These are phyloP conservation scores for Macropus fuliginosus DNA, from an alignment of 2,797 vertebrate species.

Conservation along the genomic window DNA sequence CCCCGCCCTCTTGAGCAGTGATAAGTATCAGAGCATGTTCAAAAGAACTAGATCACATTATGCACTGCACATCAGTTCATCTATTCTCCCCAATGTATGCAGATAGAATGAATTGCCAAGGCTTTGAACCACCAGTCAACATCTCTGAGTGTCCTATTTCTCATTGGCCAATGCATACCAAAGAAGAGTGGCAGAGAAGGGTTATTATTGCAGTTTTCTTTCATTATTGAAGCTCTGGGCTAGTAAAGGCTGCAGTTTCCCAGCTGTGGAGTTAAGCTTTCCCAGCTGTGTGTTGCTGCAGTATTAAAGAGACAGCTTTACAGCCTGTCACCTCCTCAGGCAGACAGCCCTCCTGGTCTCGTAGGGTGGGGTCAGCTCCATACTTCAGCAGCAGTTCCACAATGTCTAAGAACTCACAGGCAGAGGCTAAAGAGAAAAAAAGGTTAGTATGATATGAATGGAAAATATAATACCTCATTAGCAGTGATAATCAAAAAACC, in stretches of 20 bases:
- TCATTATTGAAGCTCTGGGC: neutral
- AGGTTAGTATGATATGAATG: slow-evolving; percentile 21
- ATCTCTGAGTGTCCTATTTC: slow-evolving; percentile 59
- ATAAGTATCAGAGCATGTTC: slow-evolving; percentile 71
- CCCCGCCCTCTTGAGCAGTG: slow-evolving; percentile 50
- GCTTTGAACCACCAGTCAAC: slow-evolving; percentile 56
- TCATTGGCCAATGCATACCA: slow-evolving; percentile 49
- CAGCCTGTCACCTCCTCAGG: slow-evolving; percentile 96
- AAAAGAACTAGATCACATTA: slow-evolving; percentile 70
- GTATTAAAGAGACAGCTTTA: slow-evolving; percentile 89
- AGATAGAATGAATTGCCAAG: slow-evolving; percentile 67
- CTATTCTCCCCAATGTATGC: slow-evolving; percentile 50
- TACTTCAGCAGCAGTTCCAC: slow-evolving; percentile 94
- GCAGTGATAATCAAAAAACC: neutral
- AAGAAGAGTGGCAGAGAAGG: slow-evolving; percentile 51
- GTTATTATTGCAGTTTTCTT: slow-evolving; percentile 53
- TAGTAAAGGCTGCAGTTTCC: neutral
- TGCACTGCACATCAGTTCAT: slow-evolving; percentile 27
- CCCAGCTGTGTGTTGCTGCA: slow-evolving; percentile 88
- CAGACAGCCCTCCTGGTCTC: slow-evolving; percentile 95
- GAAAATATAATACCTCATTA: accelerated
- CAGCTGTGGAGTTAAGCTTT: slow-evolving; percentile 83
- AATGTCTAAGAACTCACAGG: slow-evolving; percentile 95
- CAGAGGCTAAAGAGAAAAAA: slow-evolving; percentile 87
- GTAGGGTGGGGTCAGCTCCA: slow-evolving; percentile 92